Conservation (phyloP, 2,113 vertebrate genomes). For the Oenanthe melanoleuca region DNA sequence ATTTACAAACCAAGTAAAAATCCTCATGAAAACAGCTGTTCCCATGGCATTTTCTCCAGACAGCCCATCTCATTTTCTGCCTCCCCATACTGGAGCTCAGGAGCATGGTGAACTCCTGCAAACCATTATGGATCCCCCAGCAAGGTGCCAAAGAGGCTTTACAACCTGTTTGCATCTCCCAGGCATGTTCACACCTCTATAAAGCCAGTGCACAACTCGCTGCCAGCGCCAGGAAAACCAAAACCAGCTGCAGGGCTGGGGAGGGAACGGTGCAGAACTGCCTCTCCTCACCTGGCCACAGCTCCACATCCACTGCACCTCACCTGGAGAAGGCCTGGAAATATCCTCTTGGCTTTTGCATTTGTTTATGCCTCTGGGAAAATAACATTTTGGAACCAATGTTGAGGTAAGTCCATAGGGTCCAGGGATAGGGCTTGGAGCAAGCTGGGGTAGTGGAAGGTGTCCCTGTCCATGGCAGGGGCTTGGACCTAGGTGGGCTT, state of each 20-base stretch:
- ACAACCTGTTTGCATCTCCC: constrained; percentile 62
- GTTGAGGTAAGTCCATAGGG: background rate
- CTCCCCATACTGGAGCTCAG: background rate
- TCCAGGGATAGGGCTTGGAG: background rate
- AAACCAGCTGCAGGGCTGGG: constrained; percentile 57
- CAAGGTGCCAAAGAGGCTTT: constrained; percentile 62
- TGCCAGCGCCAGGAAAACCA: constrained; percentile 34
- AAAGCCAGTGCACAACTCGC: constrained; percentile 12
- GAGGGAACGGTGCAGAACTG: background rate
- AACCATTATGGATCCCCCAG: constrained; percentile 43
- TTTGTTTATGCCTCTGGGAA: background rate
- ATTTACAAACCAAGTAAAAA: background rate
- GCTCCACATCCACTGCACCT: background rate
- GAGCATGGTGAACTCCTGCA: background rate
- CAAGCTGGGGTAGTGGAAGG: background rate
- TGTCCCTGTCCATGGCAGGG: background rate
- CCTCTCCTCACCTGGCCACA: constrained; percentile 12
- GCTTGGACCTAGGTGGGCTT: background rate
- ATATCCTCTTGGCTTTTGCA: background rate
- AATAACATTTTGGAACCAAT: background rate
- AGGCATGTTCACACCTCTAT: constrained; percentile 65
- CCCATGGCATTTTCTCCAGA: background rate
- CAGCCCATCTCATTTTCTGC: background rate
- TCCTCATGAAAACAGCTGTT: background rate
- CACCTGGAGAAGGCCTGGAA: background rate